A percentile compares a stretch with the other conserved stretches of the same genome.
These are phyloP conservation scores for Chymomyza procnemis DNA, from an alignment of 2,888 invertebrate genomes.

Conservation along the genomic window DNA sequence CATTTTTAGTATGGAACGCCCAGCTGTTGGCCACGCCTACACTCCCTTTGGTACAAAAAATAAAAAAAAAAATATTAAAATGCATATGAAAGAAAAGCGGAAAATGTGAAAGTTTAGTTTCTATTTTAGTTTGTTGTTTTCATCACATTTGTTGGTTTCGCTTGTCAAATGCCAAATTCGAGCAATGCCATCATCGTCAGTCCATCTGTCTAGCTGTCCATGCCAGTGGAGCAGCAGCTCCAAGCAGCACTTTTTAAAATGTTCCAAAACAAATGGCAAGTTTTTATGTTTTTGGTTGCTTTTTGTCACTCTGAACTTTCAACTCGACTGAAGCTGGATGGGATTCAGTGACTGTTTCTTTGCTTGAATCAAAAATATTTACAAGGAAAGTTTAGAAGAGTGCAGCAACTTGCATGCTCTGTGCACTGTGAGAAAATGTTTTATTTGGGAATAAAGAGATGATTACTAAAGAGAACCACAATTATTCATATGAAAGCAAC, in stretches of 20 bases:
- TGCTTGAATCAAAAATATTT: not conserved
- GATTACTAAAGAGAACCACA: no score
- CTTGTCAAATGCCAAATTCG: not conserved
- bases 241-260: not conserved
- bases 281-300: not conserved
- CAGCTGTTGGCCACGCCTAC: not conserved
- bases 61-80: not conserved
- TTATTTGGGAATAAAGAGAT: no score
- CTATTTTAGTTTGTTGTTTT: constrained; percentile 1
- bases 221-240: not conserved
- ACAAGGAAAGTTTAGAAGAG: not conserved
- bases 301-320: not conserved
- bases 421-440: not conserved
- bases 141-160: not conserved
- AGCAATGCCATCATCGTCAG: not conserved
- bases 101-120: not conserved
- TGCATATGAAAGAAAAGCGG: constrained; percentile 7
- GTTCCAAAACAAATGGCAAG: constrained; percentile 9
- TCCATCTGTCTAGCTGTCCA: constrained; percentile 1
- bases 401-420: not conserved
- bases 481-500: no score
- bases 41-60: not conserved
- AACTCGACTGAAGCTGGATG: not conserved
- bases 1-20: not conserved
- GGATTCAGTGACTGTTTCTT: not conserved